These are phyloP conservation scores for Nipponia nippon DNA, from an alignment of 2,113 vertebrate species.

Conservation along the genomic window DNA sequence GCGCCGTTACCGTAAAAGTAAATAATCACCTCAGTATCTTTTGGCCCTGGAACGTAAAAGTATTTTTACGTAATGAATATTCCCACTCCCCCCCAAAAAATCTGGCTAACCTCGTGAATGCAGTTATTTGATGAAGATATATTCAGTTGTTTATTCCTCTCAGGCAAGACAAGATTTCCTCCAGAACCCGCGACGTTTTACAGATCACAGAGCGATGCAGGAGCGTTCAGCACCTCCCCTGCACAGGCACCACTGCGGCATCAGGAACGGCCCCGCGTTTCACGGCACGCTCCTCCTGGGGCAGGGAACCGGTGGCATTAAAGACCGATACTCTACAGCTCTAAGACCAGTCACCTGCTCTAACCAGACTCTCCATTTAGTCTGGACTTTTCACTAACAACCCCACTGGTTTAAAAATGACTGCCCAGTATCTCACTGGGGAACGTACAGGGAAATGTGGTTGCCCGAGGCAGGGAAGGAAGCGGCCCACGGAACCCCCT, in stretches of 20 bases:
- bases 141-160: neutral
- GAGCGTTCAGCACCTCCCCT: no score
- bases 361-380: neutral
- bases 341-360: no score
- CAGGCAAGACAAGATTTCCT: neutral
- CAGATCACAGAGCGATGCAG: rapidly evolving
- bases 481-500: neutral
- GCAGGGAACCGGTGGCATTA: neutral
- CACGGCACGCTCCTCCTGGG: rapidly evolving
- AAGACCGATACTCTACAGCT: rapidly evolving
- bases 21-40: neutral
- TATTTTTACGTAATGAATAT: neutral
- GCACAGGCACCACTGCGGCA: rapidly evolving
- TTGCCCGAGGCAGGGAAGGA: neutral
- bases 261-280: neutral
- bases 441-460: rapidly evolving
- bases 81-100: neutral
- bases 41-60: neutral
- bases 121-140: neutral
- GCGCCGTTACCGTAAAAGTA: neutral
- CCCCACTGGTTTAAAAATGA: neutral
- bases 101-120: neutral
- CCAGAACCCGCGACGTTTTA: neutral
- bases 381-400: neutral
- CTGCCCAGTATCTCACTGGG: neutral